Conservation (phyloP, 1,140 invertebrate genomes). For the Atta cephalotes region DNA sequence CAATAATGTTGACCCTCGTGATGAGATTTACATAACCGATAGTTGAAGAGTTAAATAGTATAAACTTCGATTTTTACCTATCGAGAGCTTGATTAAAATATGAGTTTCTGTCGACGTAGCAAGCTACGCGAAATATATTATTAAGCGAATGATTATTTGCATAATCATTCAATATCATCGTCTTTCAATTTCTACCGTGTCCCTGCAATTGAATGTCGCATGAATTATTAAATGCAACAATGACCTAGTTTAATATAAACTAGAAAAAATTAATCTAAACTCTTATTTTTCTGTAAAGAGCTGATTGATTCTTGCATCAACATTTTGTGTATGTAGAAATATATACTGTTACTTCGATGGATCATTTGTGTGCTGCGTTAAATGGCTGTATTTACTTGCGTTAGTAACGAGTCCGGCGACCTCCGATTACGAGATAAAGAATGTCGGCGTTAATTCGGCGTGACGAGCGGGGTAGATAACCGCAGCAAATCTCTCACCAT, state of each 20-base stretch:
- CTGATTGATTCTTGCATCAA: not conserved
- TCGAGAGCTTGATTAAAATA: constrained; percentile 47
- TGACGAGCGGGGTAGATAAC: constrained; percentile 49
- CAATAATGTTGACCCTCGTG: constrained; percentile 45
- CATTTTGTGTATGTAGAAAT: not conserved
- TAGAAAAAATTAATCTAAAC: not conserved
- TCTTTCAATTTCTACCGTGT: constrained; percentile 9
- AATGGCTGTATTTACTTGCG: constrained; percentile 2
- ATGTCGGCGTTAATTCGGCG: constrained; percentile 60
- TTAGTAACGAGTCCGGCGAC: constrained; percentile 7
- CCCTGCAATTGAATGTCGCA: not conserved
- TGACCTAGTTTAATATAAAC: not conserved
- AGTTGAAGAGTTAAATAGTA: constrained; percentile 32
- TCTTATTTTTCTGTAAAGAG: not conserved
- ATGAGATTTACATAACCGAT: constrained; percentile 54
- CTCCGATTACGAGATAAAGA: constrained; percentile 71
- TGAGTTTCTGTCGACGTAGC: not conserved
- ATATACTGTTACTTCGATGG: not conserved
- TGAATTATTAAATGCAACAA: not conserved
- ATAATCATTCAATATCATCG: not conserved
- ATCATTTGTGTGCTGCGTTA: not conserved
- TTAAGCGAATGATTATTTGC: constrained; percentile 23
- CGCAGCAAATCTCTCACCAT: constrained; percentile 30
- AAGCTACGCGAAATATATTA: not conserved
- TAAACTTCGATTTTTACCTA: constrained; percentile 16